Conservation (phyloP, 2,888 invertebrate genomes). For the Homarus gammarus region DNA sequence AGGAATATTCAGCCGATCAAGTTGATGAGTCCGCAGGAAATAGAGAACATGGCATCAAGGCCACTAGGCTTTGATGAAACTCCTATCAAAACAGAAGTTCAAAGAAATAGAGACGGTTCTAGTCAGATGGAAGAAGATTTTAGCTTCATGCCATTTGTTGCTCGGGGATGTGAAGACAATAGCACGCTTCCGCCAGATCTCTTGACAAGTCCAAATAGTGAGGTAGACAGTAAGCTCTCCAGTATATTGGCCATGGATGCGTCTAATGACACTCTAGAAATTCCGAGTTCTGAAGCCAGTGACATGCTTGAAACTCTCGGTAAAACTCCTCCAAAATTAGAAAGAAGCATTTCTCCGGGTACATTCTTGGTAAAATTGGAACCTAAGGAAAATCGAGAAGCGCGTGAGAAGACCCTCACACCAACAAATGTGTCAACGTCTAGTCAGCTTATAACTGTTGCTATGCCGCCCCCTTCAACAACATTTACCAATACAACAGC, state of each 20-base stretch:
- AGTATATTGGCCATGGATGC: slow-evolving; percentile 74
- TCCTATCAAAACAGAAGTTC: slow-evolving; percentile 55
- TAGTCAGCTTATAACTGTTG: slow-evolving; percentile 34
- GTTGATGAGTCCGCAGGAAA: slow-evolving; percentile 73
- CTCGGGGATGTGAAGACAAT: slow-evolving; percentile 44
- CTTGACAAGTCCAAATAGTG: slow-evolving; percentile 65
- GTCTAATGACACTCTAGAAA: slow-evolving; percentile 69
- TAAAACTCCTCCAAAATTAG: slow-evolving; percentile 50
- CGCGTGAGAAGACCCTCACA: slow-evolving; percentile 7
- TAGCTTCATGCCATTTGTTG: slow-evolving; percentile 58
- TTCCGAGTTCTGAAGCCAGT: slow-evolving; percentile 33
- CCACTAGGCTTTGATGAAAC: slow-evolving; percentile 72
- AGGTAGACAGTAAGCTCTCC: slow-evolving; percentile 71
- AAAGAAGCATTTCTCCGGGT: slow-evolving; percentile 65
- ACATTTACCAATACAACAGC: slow-evolving; percentile 20
- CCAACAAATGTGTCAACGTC: not conserved
- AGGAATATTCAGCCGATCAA: slow-evolving; percentile 69
- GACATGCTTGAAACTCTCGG: slow-evolving; percentile 51
- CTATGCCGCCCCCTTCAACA: slow-evolving; percentile 48
- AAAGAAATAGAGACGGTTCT: slow-evolving; percentile 31
- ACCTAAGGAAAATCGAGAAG: slow-evolving; percentile 48
- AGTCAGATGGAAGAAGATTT: slow-evolving; percentile 55
- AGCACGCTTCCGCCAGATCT: slow-evolving; percentile 52
- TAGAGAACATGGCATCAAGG: slow-evolving; percentile 70
- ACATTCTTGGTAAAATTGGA: slow-evolving; percentile 67